Percentiles rank a stretch among this genome's conserved stretches.
These are phyloP conservation scores for Sinocyclocheilus anshuiensis DNA, from an alignment of 2,113 vertebrate species.

Conservation along the genomic window DNA sequence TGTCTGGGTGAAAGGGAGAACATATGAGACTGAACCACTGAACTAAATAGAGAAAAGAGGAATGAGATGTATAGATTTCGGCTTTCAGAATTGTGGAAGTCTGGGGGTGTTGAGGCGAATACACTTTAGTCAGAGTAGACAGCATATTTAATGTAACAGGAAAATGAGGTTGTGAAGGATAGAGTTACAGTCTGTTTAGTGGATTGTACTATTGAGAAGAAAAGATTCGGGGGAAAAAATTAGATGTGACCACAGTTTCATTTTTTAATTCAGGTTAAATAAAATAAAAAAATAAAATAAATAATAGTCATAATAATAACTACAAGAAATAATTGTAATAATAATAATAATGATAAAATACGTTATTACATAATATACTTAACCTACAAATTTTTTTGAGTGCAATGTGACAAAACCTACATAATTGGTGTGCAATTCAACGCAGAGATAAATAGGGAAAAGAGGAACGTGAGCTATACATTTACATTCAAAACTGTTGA, in stretches of 20 bases:
- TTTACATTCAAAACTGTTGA: background rate
- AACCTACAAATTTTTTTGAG: too few relatives aligned
- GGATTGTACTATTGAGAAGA: background rate
- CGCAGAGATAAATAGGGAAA: background rate
- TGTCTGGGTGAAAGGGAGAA: background rate
- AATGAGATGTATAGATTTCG: background rate
- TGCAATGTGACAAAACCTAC: background rate
- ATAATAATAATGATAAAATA: too few relatives aligned
- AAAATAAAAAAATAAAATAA: background rate
- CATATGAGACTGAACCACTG: background rate
- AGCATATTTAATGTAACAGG: background rate
- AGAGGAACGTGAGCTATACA: background rate
- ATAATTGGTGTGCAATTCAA: background rate
- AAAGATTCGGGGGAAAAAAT: background rate
- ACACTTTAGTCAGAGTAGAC: background rate
- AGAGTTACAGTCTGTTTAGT: background rate
- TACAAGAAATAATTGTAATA: too few relatives aligned
- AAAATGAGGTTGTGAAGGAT: background rate
- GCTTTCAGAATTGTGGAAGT: background rate
- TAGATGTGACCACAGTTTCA: background rate
- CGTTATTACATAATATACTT: too few relatives aligned
- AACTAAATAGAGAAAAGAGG: background rate
- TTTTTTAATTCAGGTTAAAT: background rate
- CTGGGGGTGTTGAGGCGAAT: background rate
- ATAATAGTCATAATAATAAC: too few relatives aligned